These are phyloP conservation scores for Brachyhypopomus occidentalis DNA, from an alignment of 2,113 vertebrate genomes.

Conservation along the genomic window DNA sequence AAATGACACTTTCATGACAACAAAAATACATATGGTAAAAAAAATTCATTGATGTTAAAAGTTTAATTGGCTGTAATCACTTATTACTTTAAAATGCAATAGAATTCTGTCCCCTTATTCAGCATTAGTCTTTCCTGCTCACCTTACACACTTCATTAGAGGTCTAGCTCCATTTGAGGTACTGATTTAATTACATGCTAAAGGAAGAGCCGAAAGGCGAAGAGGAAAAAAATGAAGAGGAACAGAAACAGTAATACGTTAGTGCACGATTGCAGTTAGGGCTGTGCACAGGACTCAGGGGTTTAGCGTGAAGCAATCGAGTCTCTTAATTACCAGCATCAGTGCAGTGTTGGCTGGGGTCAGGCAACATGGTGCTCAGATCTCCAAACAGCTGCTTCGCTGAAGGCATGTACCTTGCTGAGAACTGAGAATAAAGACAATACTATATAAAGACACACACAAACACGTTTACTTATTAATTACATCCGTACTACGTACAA, in stretches of 20 bases:
- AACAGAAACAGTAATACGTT: neutral
- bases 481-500: neutral
- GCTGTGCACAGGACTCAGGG: neutral
- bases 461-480: neutral
- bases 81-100: too few species aligned
- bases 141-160: neutral
- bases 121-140: neutral
- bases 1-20: too few species aligned
- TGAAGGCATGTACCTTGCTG: neutral
- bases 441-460: slow-evolving; percentile 1
- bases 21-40: too few species aligned
- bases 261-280: neutral
- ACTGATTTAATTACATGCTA: slow-evolving; percentile 1
- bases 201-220: slow-evolving; percentile 7
- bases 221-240: neutral
- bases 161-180: neutral
- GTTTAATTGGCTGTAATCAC: too few species aligned
- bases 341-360: neutral
- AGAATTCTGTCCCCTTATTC: neutral
- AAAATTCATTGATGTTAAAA: too few species aligned
- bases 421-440: neutral
- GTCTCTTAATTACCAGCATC: slow-evolving; percentile 13
- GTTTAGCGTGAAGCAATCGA: neutral
- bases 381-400: neutral
- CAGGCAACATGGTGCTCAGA: neutral